Percentiles rank a stretch among this genome's conserved stretches.
phyloP scores from a whole-genome alignment of 2,113 vertebrate species.

The Burhinus oedicnemus region DNA sequence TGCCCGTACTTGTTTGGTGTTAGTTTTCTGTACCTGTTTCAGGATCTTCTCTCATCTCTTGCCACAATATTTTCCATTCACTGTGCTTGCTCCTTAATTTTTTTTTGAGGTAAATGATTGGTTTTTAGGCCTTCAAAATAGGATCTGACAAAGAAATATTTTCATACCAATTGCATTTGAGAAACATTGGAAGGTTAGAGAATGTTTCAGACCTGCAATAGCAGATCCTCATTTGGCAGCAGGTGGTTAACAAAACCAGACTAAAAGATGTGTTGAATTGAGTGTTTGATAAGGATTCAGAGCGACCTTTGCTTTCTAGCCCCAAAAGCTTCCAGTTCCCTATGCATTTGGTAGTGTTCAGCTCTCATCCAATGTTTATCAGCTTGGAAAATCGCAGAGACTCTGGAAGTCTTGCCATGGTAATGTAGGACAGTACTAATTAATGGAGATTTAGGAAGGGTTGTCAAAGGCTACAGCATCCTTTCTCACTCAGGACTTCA shows the following conservation, averaged over 20 bases:
- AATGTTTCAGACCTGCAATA: background rate
- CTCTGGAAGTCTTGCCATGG: background rate
- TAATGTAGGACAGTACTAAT: background rate
- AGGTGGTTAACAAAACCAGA: background rate
- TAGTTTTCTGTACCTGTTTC: background rate
- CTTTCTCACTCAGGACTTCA: background rate
- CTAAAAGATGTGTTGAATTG: background rate
- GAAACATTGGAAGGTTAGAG: background rate
- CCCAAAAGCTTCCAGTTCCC: background rate
- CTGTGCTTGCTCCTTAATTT: background rate
- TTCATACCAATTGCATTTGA: accelerated
- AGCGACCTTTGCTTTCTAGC: background rate
- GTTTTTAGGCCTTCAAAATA: background rate
- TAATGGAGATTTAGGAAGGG: background rate
- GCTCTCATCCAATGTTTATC: background rate
- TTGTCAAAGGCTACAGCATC: background rate
- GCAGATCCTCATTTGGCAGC: background rate
- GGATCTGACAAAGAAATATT: background rate
- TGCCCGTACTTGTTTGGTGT: background rate
- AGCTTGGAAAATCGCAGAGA: background rate
- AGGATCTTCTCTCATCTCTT: background rate
- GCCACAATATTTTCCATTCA: accelerated
- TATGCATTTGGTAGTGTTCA: accelerated
- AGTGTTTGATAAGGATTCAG: background rate
- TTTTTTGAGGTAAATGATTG: background rate